Conservation (phyloP, 2,113 vertebrate genomes). For the Heterotis niloticus region DNA sequence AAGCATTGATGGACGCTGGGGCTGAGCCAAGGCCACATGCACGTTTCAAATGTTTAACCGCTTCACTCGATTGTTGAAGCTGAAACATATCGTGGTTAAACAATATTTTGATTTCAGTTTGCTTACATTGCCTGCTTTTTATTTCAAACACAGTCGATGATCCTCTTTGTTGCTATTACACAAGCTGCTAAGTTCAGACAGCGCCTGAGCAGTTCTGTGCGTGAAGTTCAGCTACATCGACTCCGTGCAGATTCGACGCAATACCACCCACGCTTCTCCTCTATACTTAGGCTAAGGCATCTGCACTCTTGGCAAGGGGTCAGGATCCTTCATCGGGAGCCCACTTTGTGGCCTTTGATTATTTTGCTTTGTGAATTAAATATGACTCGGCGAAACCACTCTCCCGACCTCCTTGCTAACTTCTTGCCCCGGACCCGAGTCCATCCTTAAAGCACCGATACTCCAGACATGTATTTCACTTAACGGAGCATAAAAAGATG, state of each 20-base stretch:
- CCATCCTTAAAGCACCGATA: neutral
- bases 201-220: neutral
- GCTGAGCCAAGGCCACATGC: too few species aligned
- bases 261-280: neutral
- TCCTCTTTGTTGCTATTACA: neutral
- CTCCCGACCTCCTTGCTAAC: neutral
- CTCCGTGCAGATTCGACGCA: neutral
- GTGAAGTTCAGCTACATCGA: neutral
- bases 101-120: neutral
- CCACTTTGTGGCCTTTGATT: conserved; percentile 7
- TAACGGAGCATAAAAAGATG: too few species aligned
- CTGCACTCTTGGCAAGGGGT: neutral
- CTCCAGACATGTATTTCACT: too few species aligned
- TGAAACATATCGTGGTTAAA: neutral
- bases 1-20: too few species aligned
- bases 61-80: too few species aligned
- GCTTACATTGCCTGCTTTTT: neutral
- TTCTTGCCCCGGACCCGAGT: neutral
- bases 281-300: neutral
- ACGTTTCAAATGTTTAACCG: too few species aligned
- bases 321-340: neutral
- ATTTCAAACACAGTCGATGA: neutral
- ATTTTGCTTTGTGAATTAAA: conserved; percentile 14
- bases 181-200: neutral
- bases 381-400: conserved; percentile 8